Evolutionary conservation across 2,113 vertebrate genomes (phyloP).

Genomic region (Bubo scandiacus): DNA sequence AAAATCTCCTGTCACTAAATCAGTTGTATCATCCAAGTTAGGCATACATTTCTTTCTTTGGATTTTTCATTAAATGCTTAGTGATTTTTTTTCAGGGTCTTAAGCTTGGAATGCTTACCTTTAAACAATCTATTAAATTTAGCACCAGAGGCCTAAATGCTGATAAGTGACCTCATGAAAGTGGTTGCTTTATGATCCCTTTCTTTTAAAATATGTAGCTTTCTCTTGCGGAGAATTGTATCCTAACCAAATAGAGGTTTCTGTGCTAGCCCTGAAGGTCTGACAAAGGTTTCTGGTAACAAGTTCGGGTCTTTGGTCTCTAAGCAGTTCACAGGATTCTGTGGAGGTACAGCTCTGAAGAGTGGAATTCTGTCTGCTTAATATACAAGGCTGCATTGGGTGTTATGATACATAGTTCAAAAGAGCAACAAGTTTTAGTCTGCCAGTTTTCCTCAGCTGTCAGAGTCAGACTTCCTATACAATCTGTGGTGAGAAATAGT

Average conservation of each 20-base stretch:
- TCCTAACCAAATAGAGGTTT: neutral
- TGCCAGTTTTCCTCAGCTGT: slow-evolving; percentile 17
- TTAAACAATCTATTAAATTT: neutral
- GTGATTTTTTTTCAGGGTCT: neutral
- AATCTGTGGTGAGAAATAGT: slow-evolving; percentile 28
- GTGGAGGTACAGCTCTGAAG: neutral
- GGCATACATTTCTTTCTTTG: neutral
- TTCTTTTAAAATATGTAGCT: neutral
- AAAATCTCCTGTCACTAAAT: neutral
- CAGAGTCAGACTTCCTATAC: neutral
- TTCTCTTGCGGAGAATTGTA: neutral
- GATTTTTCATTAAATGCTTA: neutral
- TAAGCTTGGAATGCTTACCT: neutral
- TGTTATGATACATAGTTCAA: neutral
- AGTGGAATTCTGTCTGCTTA: neutral
- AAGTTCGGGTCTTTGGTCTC: neutral
- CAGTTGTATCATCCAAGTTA: neutral
- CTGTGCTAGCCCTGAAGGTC: neutral
- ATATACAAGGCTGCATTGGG: neutral
- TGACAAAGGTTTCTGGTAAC: neutral
- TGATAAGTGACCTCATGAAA: neutral
- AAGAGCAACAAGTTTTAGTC: neutral
- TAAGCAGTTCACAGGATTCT: neutral
- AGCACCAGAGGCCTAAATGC: neutral
- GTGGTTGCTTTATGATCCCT: neutral